Conservation (phyloP, 2,888 invertebrate species). For the Spicauda simplicius region DNA sequence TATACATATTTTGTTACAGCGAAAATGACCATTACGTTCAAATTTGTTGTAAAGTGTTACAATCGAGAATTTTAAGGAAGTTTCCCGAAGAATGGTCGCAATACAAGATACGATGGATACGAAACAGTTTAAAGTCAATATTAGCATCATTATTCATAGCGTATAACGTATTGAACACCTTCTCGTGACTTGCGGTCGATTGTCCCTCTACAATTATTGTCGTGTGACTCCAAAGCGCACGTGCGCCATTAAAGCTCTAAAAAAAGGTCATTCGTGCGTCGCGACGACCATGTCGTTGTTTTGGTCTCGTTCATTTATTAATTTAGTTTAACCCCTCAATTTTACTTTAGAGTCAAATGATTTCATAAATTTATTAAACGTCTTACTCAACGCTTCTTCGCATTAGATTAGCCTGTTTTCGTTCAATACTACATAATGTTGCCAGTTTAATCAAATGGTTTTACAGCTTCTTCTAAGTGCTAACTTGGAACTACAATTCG, state of each 20-base stretch:
- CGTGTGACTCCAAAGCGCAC: constrained; percentile 70
- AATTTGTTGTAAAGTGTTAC: not conserved
- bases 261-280: constrained; percentile 72
- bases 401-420: not conserved
- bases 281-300: constrained; percentile 51
- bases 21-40: constrained; percentile 17
- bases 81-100: not conserved
- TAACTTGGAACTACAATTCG: constrained; percentile 64
- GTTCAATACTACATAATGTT: constrained; percentile 43
- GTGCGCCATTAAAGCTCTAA: constrained; percentile 66
- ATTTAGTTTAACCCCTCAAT: constrained; percentile 49
- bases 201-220: constrained; percentile 69
- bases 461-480: constrained; percentile 54
- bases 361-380: too few relatives aligned
- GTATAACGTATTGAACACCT: constrained; percentile 60
- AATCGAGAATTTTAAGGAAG: not conserved
- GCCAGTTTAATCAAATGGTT: constrained; percentile 44
- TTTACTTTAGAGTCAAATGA: constrained; percentile 38
- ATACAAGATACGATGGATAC: constrained; percentile 1
- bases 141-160: constrained; percentile 70
- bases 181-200: constrained; percentile 75
- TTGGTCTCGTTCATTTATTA: constrained; percentile 43
- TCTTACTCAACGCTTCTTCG: too few relatives aligned
- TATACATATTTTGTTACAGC: constrained; percentile 17
- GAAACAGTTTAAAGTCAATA: constrained; percentile 48